Conservation (phyloP, 2,888 invertebrate species). For the Apocheima hispidaria region DNA sequence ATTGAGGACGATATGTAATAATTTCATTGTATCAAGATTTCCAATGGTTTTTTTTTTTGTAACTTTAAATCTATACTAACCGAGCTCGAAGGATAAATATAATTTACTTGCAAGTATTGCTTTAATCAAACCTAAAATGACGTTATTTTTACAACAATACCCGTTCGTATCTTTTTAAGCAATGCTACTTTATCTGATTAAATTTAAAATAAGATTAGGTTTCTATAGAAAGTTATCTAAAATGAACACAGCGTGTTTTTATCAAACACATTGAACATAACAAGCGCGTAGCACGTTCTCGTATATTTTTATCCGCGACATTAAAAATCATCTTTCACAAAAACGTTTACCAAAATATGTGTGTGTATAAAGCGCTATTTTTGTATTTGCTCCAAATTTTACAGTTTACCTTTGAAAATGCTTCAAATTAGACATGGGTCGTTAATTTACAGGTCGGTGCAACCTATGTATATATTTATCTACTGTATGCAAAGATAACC, state of each 20-base stretch:
- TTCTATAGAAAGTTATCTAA: neutral
- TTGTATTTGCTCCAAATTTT: slow-evolving; percentile 13
- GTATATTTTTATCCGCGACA: slow-evolving; percentile 17
- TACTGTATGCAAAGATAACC: too few species aligned
- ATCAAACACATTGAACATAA: neutral
- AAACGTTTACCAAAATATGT: slow-evolving; percentile 23
- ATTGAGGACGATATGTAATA: too few species aligned
- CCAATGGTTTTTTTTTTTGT: too few species aligned
- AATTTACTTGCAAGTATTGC: neutral
- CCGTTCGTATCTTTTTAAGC: neutral
- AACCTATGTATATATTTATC: too few species aligned
- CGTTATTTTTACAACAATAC: too few species aligned
- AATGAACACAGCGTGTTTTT: neutral
- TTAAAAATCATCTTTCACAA: slow-evolving; percentile 21
- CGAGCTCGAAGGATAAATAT: too few species aligned
- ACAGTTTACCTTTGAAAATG: slow-evolving; percentile 2
- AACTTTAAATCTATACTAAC: too few species aligned
- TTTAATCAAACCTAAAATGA: neutral
- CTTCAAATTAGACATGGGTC: too few species aligned
- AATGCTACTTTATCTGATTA: neutral
- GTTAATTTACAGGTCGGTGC: too few species aligned
- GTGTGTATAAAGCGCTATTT: slow-evolving; percentile 10
- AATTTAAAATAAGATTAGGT: neutral
- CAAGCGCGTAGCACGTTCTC: slow-evolving; percentile 4
- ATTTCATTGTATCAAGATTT: too few species aligned